phyloP scores from a whole-genome alignment of 2,888 invertebrate species.

The Idaea aversata region DNA sequence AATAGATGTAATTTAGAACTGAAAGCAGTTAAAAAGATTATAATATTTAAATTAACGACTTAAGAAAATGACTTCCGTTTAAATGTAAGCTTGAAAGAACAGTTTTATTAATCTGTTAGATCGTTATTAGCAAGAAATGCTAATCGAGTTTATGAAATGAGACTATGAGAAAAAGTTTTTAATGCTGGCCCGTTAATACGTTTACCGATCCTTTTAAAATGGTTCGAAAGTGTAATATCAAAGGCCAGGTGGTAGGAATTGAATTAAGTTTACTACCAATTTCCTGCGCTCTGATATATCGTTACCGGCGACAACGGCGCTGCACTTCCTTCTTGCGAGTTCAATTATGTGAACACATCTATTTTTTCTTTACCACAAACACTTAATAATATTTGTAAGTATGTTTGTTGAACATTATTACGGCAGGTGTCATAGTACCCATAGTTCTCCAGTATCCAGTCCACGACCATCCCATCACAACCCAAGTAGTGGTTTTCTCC shows the following conservation, averaged over 20 bases:
- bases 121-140: constrained; percentile 25
- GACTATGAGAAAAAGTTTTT: background rate
- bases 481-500: too few species aligned
- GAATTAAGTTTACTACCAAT: background rate
- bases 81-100: constrained; percentile 20
- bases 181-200: background rate
- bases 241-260: background rate
- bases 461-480: too few species aligned
- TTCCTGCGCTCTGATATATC: background rate
- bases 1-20: constrained; percentile 37
- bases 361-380: too few species aligned
- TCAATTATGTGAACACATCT: background rate
- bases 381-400: too few species aligned
- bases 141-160: constrained; percentile 19
- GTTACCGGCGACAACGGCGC: background rate
- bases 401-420: too few species aligned
- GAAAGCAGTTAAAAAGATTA: constrained; percentile 31
- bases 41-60: constrained; percentile 32
- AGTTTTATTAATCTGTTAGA: constrained; percentile 24
- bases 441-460: too few species aligned
- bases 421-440: too few species aligned
- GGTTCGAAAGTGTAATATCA: background rate
- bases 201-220: background rate
- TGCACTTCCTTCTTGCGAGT: background rate
- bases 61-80: constrained; percentile 28